Evolutionary conservation across 2,888 invertebrate genomes (phyloP), one percentile per base, ranked within the genome.

Genomic region (Parnassius apollo): DNA sequence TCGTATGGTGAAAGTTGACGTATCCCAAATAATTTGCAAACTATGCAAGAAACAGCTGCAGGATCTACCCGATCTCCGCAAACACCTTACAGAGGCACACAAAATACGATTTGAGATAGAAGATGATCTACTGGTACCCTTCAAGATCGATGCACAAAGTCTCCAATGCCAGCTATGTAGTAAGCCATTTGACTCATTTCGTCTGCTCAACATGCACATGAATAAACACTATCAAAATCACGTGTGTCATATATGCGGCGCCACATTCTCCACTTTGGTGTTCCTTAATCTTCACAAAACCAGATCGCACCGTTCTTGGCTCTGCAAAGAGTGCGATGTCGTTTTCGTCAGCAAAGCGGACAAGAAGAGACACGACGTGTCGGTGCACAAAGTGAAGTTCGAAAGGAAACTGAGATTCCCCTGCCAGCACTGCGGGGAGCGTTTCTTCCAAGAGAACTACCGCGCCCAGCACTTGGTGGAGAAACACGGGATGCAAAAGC

Each of bases 151-250:
- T 13, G 73, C 66, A 0, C 68, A 69, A 0, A 65, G 69, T 0
- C 65, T 90, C 0, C 69, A 76, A 51, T 91, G 91, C 52, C 90
- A 88, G 51, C 72, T 89, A 10, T 91, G 91, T 57, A 66, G 44
- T 0, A 83, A 88, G 65, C 67, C 58, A 0, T 91, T 88, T 44
- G 63, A 66, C 0, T 65, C 77, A 9, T 91, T 91, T 51, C 71
- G 88, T 7, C 62, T 81, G 0, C 66, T 91, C 2, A 90, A 89
- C 48, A 84, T 91, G 1, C 91, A 91, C 60, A 82, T 89, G 76
- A 90, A 91, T 48, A 85, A 73, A 53, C 90, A 91, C 75, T 91
- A 70, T 62, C 84, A 85, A 59, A 90, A 86, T 12, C 85, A 88
- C 62, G 82, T 90, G 0, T 91, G 91, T 35, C 82, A 90, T 64